Percentiles rank a stretch among this genome's conserved stretches.
Evolutionary conservation across 2,888 invertebrate genomes (phyloP).

Genomic region (Colletes collaris): DNA sequence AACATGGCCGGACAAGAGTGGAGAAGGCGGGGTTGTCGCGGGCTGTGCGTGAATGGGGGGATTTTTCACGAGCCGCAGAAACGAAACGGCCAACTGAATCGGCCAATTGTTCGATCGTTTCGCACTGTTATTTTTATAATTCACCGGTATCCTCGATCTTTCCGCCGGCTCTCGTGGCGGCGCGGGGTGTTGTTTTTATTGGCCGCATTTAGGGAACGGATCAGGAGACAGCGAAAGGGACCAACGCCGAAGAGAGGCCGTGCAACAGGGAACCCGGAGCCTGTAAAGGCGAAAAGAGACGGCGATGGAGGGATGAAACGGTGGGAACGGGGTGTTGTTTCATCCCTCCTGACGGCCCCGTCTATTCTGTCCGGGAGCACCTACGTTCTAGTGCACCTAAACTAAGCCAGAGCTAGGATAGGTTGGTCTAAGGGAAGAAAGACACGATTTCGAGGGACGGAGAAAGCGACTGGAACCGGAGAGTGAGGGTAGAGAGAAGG

Average conservation of each 20-base stretch:
- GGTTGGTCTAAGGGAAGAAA: conserved; percentile 67
- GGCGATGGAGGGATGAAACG: conserved; percentile 47
- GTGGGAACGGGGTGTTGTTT: conserved; percentile 80
- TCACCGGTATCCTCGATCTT: conserved; percentile 71
- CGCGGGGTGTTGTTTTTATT: conserved; percentile 79
- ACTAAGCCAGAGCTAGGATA: conserved; percentile 71
- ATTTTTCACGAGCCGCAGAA: conserved; percentile 60
- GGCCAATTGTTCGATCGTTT: conserved; percentile 80
- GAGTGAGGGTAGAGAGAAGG: neutral
- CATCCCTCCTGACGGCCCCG: conserved; percentile 74
- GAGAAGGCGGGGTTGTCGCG: conserved; percentile 19
- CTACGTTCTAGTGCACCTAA: conserved; percentile 61
- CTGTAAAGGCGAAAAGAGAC: conserved; percentile 22
- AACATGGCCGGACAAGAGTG: neutral
- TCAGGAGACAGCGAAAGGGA: conserved; percentile 40
- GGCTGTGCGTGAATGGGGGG: conserved; percentile 35
- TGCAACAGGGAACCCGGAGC: neutral
- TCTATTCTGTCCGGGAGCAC: conserved; percentile 65
- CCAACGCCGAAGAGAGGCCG: conserved; percentile 48
- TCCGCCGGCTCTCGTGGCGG: conserved; percentile 58
- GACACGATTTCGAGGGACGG: conserved; percentile 33
- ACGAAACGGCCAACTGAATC: conserved; percentile 68
- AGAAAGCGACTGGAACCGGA: neutral
- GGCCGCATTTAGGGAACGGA: conserved; percentile 76
- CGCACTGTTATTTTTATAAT: conserved; percentile 82